Evolutionary conservation across 1,140 invertebrate species (phyloP), one percentile per base, ranked within the genome.

Genomic region (Ceratina calcarata): DNA sequence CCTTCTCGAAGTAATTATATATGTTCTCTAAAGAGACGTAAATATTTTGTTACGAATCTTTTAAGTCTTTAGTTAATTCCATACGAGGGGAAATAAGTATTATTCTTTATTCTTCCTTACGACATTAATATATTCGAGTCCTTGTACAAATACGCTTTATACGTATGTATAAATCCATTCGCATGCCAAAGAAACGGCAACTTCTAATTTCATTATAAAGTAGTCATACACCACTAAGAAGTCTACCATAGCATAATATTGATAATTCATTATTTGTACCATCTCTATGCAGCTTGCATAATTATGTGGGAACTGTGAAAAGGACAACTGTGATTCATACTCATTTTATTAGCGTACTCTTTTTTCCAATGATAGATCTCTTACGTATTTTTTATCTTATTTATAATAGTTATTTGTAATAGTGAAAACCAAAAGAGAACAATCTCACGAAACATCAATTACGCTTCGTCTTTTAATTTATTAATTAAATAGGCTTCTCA

Each of bases 271-370:
- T 20, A 64, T 60, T 60, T 74, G 45, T 51, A 32, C 4, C 22
- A 20, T 45, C 8, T 49, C 32, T 64, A 32, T 53, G 18, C 49
- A 13, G 1, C n/a, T 64, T n/a, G 37, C n/a, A 58, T 78, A 58
- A 72, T 74, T 74, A 65, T 51, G 20, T 49, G 16, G 13, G 68
- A 75, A 71, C 2, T 65, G 58, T 61, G 24, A 71, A 55, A 22
- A 16, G n/a, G 49, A 27, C 57, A 78, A 45, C 69, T 78, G 76
- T 78, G 68, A 84, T 66, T 80, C 2, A 58, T 84, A 58, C 22
- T 18, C 51, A 84, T 80, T 80, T 83, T 71, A 76, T 60, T 57
- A 80, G 18, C 37, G 22, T 75, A 51, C 22, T 71, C n/a, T 57
- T 58, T 27, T 70, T 20, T 70, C 66, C 20, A 55, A 18, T 16